Evolutionary conservation across 2,797 vertebrate genomes (phyloP).

Genomic region (Melanotaenia parkinsoni): DNA sequence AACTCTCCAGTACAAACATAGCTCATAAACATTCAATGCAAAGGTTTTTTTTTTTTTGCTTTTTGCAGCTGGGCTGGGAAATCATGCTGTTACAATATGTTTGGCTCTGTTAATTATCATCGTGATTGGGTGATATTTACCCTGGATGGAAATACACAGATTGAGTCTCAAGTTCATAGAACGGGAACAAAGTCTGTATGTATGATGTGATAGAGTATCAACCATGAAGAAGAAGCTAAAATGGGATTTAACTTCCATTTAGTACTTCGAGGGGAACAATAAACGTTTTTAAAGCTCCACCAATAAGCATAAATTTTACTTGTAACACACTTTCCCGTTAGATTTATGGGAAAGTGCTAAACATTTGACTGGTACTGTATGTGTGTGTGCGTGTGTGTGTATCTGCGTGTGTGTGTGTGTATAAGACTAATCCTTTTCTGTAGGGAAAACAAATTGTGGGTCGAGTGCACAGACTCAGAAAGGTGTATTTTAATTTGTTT

Average conservation of each 20-base stretch:
- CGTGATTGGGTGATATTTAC: conserved; percentile 3
- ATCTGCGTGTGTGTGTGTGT: not conserved
- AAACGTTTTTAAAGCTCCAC: conserved; percentile 25
- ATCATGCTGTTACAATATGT: not conserved
- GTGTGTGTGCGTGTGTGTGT: no score
- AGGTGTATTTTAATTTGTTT: conserved; percentile 37
- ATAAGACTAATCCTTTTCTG: not conserved
- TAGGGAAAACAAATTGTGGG: conserved; percentile 10
- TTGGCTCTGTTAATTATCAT: not conserved
- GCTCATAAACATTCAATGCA: conserved; percentile 38
- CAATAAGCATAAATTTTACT: not conserved
- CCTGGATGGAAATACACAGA: conserved; percentile 13
- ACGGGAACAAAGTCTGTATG: not conserved
- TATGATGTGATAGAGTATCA: not conserved
- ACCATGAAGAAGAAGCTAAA: conserved; percentile 41
- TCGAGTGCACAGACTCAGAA: conserved; percentile 4
- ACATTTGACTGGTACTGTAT: no score
- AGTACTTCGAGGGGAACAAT: conserved; percentile 11
- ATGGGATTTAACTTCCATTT: conserved; percentile 21
- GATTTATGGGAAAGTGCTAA: no score
- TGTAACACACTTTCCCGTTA: no score
- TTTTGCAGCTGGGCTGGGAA: conserved; percentile 13
- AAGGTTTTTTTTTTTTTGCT: not conserved
- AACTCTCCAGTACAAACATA: conserved; percentile 52
- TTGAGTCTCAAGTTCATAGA: not conserved